Percentiles rank a stretch among this genome's conserved stretches.
These are phyloP conservation scores for Platypus cylindrus DNA, from an alignment of 2,888 invertebrate species.

Conservation along the genomic window DNA sequence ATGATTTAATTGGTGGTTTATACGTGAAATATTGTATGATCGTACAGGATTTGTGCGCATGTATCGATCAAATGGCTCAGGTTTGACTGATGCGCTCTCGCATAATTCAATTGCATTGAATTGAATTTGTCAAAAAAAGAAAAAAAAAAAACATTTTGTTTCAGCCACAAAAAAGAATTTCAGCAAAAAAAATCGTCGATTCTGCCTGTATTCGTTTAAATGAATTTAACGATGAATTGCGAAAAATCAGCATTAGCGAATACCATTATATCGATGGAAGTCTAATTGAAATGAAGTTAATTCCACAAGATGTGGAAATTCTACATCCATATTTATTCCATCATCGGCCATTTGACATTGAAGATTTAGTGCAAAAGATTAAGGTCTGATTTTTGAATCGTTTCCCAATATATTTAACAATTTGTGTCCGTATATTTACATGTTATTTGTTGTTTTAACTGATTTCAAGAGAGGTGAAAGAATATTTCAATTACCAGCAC, in stretches of 20 bases:
- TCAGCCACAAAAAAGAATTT: constrained; percentile 45
- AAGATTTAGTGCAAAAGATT: constrained; percentile 27
- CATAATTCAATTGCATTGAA: neutral
- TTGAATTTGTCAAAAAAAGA: too few species aligned
- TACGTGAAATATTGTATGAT: constrained; percentile 42
- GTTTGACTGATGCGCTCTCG: constrained; percentile 14
- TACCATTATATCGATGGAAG: constrained; percentile 63
- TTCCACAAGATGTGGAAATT: constrained; percentile 53
- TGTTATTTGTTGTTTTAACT: too few species aligned
- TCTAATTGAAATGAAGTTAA: constrained; percentile 52
- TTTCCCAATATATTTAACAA: too few species aligned
- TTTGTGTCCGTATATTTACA: too few species aligned
- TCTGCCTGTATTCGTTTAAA: constrained; percentile 42
- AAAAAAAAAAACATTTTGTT: constrained; percentile 7
- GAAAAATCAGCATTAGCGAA: constrained; percentile 45
- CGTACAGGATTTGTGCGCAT: constrained; percentile 44
- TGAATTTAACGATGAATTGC: constrained; percentile 45
- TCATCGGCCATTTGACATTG: constrained; percentile 39
- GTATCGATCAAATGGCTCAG: constrained; percentile 48
- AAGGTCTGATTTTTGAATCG: constrained; percentile 14
- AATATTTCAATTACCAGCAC: too few species aligned
- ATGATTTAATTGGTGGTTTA: constrained; percentile 39
- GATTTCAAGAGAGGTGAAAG: constrained; percentile 23
- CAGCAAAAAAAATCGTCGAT: constrained; percentile 45
- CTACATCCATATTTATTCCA: constrained; percentile 49